Percentiles rank a stretch among this genome's conserved stretches.
These are phyloP conservation scores for Cranoglanis bouderius DNA, from an alignment of 2,113 vertebrate species.

Conservation along the genomic window DNA sequence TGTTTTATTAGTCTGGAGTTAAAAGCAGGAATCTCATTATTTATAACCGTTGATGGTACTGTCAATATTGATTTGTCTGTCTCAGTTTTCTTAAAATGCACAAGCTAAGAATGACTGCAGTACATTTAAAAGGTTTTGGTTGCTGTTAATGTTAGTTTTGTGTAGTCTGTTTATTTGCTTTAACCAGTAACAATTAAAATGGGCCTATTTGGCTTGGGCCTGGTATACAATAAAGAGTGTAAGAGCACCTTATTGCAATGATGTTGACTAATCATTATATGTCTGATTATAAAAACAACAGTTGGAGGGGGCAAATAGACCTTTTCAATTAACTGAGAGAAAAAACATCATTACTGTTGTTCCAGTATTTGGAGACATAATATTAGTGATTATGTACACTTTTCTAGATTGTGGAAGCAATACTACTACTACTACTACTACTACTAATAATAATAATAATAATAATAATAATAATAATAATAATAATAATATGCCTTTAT, in stretches of 20 bases:
- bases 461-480: neutral
- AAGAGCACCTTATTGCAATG: neutral
- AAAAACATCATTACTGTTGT: neutral
- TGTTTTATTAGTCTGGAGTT: slow-evolving; percentile 6
- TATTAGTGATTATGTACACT: neutral
- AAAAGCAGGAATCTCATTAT: slow-evolving; percentile 16
- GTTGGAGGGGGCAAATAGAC: neutral
- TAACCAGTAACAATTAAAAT: neutral
- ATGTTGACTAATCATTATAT: neutral
- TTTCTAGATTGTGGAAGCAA: neutral
- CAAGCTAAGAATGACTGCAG: slow-evolving; percentile 5
- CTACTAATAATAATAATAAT: neutral
- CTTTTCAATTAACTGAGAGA: neutral
- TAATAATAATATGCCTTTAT: neutral
- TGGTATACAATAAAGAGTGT: neutral
- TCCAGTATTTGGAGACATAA: neutral
- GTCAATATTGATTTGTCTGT: slow-evolving; percentile 38
- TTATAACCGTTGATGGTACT: neutral
- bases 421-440: neutral
- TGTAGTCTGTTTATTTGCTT: neutral
- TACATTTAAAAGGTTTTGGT: slow-evolving; percentile 14
- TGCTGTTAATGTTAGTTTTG: neutral
- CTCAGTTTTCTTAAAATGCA: slow-evolving; percentile 13
- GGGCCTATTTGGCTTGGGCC: neutral
- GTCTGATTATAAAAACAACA: neutral